Evolutionary conservation across 1,140 invertebrate genomes (phyloP).

Genomic region (Eumaeus atala): DNA sequence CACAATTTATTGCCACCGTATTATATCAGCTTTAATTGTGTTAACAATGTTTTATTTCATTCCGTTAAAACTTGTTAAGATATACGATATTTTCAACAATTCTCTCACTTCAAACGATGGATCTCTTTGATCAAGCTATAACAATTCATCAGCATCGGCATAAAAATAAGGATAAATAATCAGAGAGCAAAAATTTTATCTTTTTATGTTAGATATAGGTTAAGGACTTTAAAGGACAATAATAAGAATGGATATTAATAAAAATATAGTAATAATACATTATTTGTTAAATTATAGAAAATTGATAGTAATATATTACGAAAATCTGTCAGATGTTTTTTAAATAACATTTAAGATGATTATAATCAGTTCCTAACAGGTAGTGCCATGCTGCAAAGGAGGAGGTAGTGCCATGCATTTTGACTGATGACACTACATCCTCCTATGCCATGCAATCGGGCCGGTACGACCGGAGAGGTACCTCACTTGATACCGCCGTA

Average conservation of each 20-base stretch:
- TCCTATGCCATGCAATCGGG: too few species aligned
- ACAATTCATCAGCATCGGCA: background rate
- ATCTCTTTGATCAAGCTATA: conserved; percentile 6
- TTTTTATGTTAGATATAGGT: background rate
- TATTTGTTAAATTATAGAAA: too few species aligned
- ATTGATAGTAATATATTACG: too few species aligned
- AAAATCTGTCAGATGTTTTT: too few species aligned
- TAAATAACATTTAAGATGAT: too few species aligned
- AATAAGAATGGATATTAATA: background rate
- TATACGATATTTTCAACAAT: conserved; percentile 7
- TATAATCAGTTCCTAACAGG: too few species aligned
- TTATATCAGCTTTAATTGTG: conserved; percentile 4
- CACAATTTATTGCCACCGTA: conserved; percentile 1
- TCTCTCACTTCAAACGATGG: conserved; percentile 1
- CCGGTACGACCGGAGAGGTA: too few species aligned
- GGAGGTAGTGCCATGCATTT: too few species aligned
- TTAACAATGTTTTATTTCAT: background rate
- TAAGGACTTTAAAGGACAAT: background rate
- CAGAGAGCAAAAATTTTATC: background rate
- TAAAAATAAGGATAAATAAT: conserved; percentile 1
- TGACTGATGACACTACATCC: too few species aligned
- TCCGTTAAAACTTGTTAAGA: background rate
- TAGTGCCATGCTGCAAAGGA: too few species aligned
- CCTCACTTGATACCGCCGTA: too few species aligned
- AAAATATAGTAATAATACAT: too few species aligned